Conservation (phyloP, 1,140 invertebrate genomes). For the Listronotus oregonensis region DNA sequence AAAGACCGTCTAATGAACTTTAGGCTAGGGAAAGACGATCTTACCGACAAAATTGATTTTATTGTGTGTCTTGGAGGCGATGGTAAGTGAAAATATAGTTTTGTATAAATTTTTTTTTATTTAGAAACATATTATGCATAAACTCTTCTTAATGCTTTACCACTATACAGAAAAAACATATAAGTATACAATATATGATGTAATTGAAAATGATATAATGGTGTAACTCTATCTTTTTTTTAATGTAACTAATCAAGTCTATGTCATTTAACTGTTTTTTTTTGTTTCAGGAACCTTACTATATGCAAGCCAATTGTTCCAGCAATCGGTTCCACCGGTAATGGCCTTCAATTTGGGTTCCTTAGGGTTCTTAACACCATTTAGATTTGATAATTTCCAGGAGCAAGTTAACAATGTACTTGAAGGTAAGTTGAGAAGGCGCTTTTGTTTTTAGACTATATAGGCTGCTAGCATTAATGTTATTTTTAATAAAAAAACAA, state of each 20-base stretch:
- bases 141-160: no score
- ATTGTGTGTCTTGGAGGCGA: slow-evolving; percentile 95
- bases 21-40: slow-evolving; percentile 83
- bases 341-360: slow-evolving; percentile 99
- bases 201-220: no score
- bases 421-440: slow-evolving; percentile 36
- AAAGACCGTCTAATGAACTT: slow-evolving; percentile 89
- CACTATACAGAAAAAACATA: no score
- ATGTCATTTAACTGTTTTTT: neutral
- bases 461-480: no score
- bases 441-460: neutral
- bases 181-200: no score
- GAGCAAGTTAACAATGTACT: slow-evolving; percentile 67
- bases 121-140: no score
- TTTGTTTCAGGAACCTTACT: slow-evolving; percentile 69
- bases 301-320: slow-evolving; percentile 91
- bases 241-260: no score
- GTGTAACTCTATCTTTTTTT: no score
- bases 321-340: slow-evolving; percentile 95
- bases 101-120: no score
- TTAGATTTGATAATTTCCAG: slow-evolving; percentile 93
- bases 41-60: slow-evolving; percentile 95
- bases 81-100: slow-evolving; percentile 64
- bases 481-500: no score
- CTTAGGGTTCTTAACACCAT: slow-evolving; percentile 93